phyloP scores from a whole-genome alignment of 2,797 vertebrate genomes.

The Brachymystax lenok region DNA sequence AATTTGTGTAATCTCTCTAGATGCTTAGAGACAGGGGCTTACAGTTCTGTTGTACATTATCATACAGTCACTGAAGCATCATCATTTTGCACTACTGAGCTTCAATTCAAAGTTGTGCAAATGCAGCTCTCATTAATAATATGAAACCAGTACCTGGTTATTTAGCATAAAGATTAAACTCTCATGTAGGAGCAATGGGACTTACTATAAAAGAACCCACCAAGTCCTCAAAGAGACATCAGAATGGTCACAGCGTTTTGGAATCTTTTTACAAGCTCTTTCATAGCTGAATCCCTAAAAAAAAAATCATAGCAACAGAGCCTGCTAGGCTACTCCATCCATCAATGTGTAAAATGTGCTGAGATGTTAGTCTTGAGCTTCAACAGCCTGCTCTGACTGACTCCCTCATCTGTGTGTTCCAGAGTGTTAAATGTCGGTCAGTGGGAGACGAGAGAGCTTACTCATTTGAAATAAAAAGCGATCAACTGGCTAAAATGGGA shows the following conservation, averaged over 20 bases:
- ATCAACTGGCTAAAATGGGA: background rate
- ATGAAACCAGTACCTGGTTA: background rate
- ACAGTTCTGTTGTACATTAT: background rate
- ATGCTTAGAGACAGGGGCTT: background rate
- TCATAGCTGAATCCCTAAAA: slow-evolving; percentile 1
- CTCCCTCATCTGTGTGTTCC: background rate
- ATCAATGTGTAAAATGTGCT: background rate
- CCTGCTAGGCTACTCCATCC: background rate
- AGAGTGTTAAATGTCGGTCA: background rate
- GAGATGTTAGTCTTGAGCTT: background rate
- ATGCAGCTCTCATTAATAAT: background rate
- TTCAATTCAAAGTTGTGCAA: background rate
- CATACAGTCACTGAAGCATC: background rate
- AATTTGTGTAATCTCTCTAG: slow-evolving; percentile 1
- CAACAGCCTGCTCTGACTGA: background rate
- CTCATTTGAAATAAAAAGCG: background rate
- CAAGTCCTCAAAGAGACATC: background rate
- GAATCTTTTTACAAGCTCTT: background rate
- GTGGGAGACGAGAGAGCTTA: background rate
- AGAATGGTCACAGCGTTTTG: background rate
- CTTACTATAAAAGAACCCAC: background rate
- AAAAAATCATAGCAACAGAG: slow-evolving; percentile 1
- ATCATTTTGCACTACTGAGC: background rate
- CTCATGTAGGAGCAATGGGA: background rate
- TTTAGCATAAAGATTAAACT: background rate